Percentiles rank a stretch among this genome's conserved stretches.
Evolutionary conservation across 1,140 invertebrate species (phyloP).

Genomic region (Bilobella aurantiaca): DNA sequence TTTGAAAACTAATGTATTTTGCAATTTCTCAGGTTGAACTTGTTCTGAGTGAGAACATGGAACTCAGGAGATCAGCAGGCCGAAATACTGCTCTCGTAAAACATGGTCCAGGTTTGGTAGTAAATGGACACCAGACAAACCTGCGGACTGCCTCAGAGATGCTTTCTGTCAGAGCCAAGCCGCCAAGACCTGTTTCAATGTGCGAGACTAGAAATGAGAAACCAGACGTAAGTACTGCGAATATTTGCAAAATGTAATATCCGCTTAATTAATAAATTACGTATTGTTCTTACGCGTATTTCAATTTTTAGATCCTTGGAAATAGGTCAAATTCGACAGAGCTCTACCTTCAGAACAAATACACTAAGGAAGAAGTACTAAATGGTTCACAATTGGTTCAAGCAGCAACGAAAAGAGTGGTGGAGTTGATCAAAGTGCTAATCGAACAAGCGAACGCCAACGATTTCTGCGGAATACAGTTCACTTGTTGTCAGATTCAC

Average conservation of each 20-base stretch:
- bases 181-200: conserved; percentile 16
- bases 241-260: too few relatives aligned
- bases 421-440: conserved; percentile 31
- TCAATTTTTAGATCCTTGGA: conserved; percentile 1
- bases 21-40: conserved; percentile 15
- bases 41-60: conserved; percentile 24
- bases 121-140: conserved; percentile 10
- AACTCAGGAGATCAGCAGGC: neutral
- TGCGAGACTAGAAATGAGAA: conserved; percentile 4
- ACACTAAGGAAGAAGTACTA: neutral
- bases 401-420: conserved; percentile 28
- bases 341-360: conserved; percentile 1
- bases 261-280: neutral
- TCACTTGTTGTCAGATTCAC: conserved; percentile 27
- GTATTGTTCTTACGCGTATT: neutral
- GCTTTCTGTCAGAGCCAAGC: neutral
- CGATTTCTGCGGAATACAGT: conserved; percentile 22
- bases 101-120: neutral
- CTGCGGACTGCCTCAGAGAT: neutral
- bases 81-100: neutral
- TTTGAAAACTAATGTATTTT: neutral
- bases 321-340: conserved; percentile 8
- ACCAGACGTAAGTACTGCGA: conserved; percentile 9
- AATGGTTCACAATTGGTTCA: conserved; percentile 19
- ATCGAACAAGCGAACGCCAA: conserved; percentile 26